phyloP scores from a whole-genome alignment of 2,113 vertebrate genomes.

The Rhynchopsitta pachyrhyncha region DNA sequence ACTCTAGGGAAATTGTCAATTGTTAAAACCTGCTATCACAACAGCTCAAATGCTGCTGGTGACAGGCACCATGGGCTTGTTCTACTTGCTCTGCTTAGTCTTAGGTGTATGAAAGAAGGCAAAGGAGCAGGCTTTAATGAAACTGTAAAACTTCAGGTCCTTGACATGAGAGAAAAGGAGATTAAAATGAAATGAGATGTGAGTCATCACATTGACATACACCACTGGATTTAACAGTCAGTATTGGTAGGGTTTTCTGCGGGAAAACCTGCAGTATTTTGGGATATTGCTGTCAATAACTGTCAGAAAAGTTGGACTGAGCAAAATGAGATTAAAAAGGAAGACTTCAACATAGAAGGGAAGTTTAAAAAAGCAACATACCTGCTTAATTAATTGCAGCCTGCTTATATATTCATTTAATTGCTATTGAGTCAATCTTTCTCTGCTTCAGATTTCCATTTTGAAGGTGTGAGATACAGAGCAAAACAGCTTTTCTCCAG shows the following conservation, averaged over 20 bases:
- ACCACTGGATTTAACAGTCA: neutral
- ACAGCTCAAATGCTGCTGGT: neutral
- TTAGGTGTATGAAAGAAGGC: neutral
- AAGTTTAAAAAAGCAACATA: neutral
- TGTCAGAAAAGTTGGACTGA: conserved; percentile 23
- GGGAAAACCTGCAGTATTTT: conserved; percentile 28
- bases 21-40: neutral
- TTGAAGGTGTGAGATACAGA: neutral
- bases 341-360: neutral
- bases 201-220: conserved; percentile 1
- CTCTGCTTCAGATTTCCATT: neutral
- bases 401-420: neutral
- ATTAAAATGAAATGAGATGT: conserved; percentile 9
- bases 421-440: neutral
- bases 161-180: conserved; percentile 3
- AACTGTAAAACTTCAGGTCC: neutral
- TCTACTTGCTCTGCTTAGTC: neutral
- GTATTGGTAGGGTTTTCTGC: neutral
- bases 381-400: conserved; percentile 22
- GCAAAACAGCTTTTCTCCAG: neutral
- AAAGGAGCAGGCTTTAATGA: neutral
- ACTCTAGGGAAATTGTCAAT: neutral
- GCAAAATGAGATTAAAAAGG: conserved; percentile 22
- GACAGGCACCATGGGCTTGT: neutral
- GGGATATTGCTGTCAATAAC: neutral